A percentile compares a stretch with the other conserved stretches of the same genome.
Conservation (phyloP, 2,888 invertebrate species). For the Gerris lacustris region DNA sequence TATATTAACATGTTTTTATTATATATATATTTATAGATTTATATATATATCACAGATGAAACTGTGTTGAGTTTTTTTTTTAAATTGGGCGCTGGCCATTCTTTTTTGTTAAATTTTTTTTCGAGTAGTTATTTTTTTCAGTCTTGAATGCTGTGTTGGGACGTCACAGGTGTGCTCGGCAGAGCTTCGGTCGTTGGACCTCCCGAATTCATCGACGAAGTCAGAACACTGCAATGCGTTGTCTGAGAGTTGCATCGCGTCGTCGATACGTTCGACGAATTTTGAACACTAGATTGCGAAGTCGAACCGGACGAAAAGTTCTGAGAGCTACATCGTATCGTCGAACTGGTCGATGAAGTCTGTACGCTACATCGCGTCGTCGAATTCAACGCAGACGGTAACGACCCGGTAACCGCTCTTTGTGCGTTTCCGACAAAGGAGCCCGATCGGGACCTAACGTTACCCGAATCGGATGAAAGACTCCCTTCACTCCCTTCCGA, state of each 20-base stretch:
- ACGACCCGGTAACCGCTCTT: not conserved
- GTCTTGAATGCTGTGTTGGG: not conserved
- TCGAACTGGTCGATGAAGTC: not conserved
- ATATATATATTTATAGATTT: not conserved
- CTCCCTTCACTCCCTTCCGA: constrained; percentile 1
- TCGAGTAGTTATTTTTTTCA: not conserved
- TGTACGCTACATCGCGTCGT: not conserved
- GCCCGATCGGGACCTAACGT: not conserved
- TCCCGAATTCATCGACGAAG: not conserved
- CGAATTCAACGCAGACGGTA: not conserved
- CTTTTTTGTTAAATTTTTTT: not conserved
- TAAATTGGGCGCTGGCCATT: not conserved
- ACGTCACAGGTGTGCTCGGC: not conserved
- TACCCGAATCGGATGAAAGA: not conserved
- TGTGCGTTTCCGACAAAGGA: not conserved
- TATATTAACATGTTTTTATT: not conserved
- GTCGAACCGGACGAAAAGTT: not conserved
- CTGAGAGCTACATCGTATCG: not conserved
- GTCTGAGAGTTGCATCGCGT: not conserved
- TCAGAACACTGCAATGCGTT: not conserved
- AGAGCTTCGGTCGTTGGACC: not conserved
- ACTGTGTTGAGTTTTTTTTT: not conserved
- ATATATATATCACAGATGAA: not conserved
- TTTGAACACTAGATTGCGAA: not conserved
- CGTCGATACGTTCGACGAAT: not conserved